Evolutionary conservation across 1,140 invertebrate species (phyloP), one percentile per base, ranked within the genome.

Genomic region (Plodia interpunctella): DNA sequence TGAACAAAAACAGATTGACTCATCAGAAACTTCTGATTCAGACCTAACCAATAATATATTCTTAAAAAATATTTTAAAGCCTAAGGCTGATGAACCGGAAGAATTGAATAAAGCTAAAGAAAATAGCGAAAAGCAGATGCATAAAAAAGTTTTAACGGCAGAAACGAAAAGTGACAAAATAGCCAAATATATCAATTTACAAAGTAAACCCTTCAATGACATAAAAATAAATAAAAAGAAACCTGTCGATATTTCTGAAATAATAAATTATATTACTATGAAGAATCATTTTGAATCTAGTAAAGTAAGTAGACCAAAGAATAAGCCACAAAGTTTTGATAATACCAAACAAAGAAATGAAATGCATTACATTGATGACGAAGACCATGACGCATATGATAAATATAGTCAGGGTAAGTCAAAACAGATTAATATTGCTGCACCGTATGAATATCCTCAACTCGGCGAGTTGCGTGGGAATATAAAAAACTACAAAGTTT

Each of bases 401-500:
- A 57, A 73, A 19, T 49, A 55, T 32, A 32, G 18, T 25, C 8
- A 56, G 30, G 55, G 52, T 17, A 13, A 20, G 32, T 11, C 15
- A 50, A 59, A 62, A 52, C 59, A 52, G 32, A 60, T 56, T 3
- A 64, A 69, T 52, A 65, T 71, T 20, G 57, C 63, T 30, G 55
- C 70, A 10, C 76, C 55, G 54, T 57, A 66, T 50, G 64, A 66
- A 20, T 70, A 80, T 28, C 70, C 75, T 53, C 51, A 53, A 53
- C 5, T 11, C 49, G 70, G 80, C 52, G 81, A 84, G 65, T 57
- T 86, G 49, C 75, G 73, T 15, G 82, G 84, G 11, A 68, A 80
- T 13, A 78, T 87, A 30, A 89, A 84, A 72, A 89, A 86, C 60
- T 89, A 89, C 35, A 89, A 89, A 75, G 72, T 84, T 28, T 63